A percentile compares a stretch with the other conserved stretches of the same genome.
phyloP scores from a whole-genome alignment of 2,797 vertebrate species.

The Natrix natrix region DNA sequence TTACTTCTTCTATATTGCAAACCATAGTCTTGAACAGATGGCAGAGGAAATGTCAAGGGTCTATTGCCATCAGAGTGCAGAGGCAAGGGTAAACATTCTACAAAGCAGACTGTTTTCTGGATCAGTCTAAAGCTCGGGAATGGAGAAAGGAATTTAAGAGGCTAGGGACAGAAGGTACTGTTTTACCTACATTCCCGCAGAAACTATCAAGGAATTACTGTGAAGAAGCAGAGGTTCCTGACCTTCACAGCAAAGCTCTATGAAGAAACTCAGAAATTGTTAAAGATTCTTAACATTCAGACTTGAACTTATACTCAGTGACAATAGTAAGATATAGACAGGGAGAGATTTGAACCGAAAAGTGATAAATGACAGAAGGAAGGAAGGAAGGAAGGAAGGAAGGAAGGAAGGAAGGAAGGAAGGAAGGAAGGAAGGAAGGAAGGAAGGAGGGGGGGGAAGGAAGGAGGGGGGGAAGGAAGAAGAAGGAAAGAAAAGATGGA shows the following conservation, averaged over 20 bases:
- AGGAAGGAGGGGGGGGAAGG: too few species aligned
- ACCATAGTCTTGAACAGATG: conserved; percentile 42
- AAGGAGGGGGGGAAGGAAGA: too few species aligned
- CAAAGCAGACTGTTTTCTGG: conserved; percentile 29
- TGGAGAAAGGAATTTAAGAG: conserved; percentile 34
- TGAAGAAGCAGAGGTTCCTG: conserved; percentile 6
- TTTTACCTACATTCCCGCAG: conserved; percentile 32
- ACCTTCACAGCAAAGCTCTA: conserved; percentile 3
- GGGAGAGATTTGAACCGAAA: not conserved
- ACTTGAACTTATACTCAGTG: not conserved
- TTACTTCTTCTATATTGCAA: conserved; percentile 46
- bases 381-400: not conserved
- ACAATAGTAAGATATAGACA: not conserved
- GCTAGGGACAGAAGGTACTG: conserved; percentile 22
- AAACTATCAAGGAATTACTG: conserved; percentile 26
- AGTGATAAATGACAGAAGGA: not conserved
- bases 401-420: not conserved
- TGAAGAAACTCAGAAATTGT: not conserved
- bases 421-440: too few species aligned
- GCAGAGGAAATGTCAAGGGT: conserved; percentile 20
- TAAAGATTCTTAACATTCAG: not conserved
- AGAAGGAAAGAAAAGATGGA: too few species aligned
- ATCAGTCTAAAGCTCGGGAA: conserved; percentile 22
- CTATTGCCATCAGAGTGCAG: conserved; percentile 25
- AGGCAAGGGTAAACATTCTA: conserved; percentile 18